Evolutionary conservation across 2,888 invertebrate genomes (phyloP), one percentile per base, ranked within the genome.

Genomic region (Trilocha varians): DNA sequence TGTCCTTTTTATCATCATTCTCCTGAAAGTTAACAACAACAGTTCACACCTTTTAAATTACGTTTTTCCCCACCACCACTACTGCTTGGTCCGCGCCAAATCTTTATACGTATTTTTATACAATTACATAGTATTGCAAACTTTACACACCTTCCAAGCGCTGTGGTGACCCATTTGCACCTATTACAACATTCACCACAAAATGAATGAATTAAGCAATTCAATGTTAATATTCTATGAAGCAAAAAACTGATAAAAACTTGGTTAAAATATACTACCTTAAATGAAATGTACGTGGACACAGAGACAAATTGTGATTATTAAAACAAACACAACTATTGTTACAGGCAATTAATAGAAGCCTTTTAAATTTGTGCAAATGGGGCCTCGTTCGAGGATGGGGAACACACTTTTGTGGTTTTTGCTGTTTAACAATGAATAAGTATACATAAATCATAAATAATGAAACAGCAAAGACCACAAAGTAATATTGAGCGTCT

Each of bases 1-100:
- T 89, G 49, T 91, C 90, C 78, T 94, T 91, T 75, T 91, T 89
- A 53, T 87, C 87, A 52, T 88, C 88, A 60, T 60, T 59, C 46
- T 86, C 88, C 80, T 87, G 79, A 45, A 87, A 88, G 79, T 79
- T 55, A 65, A 54, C 41, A 51, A 56, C 46, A 60, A 62, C 57
- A 45, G 67, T 76, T 79, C 71, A 78, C 56, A 68, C 57, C 69
- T 62, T 58, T 63, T 51, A 65, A 52, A 47, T 38, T 35, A 44
- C 48, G 35, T 17, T 34, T 40, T 42, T 59, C 83, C 82, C 84
- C 83, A 80, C 69, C 78, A 76, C 78, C 71, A 58, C 62, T 62
- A 55, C 59, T 56, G 64, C 67, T 70, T 73, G 68, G 67, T 66
- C 45, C 6, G 16, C 16, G 15, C n/a, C 16, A 40, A 40, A 8